Percentiles rank a stretch among this genome's conserved stretches.
phyloP scores from a whole-genome alignment of 2,888 invertebrate species.

The Junonia oenone region DNA sequence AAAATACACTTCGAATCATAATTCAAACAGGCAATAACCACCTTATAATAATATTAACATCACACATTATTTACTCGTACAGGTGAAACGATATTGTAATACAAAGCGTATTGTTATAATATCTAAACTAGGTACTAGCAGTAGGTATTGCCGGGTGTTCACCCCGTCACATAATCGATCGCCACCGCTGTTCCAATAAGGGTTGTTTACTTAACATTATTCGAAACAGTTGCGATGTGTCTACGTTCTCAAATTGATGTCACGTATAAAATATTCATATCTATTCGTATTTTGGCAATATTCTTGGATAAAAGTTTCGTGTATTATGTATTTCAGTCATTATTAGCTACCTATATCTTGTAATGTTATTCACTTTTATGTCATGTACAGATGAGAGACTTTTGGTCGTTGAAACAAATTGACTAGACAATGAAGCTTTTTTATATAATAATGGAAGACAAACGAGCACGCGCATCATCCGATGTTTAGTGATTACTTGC shows the following conservation, averaged over 20 bases:
- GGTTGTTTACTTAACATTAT: conserved; percentile 17
- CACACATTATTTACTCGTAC: neutral
- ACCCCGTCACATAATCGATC: conserved; percentile 21
- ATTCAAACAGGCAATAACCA: no score
- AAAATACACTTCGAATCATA: no score
- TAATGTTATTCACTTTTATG: no score
- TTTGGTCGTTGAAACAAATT: no score
- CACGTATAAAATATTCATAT: neutral
- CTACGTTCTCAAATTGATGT: conserved; percentile 3
- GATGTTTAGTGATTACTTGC: no score
- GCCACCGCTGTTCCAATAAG: conserved; percentile 13
- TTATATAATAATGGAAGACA: no score
- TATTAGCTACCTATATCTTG: no score
- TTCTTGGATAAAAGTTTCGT: neutral
- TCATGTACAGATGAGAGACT: no score
- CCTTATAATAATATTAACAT: no score
- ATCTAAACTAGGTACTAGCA: neutral
- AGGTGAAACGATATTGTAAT: neutral
- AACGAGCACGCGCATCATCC: no score
- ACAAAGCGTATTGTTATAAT: neutral
- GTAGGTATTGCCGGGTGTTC: conserved; percentile 9
- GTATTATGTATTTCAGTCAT: no score
- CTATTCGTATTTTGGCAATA: neutral
- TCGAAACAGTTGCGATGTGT: conserved; percentile 15
- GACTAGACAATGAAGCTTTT: no score